Conservation (phyloP, 2,888 invertebrate species). For the Selenia dentaria region DNA sequence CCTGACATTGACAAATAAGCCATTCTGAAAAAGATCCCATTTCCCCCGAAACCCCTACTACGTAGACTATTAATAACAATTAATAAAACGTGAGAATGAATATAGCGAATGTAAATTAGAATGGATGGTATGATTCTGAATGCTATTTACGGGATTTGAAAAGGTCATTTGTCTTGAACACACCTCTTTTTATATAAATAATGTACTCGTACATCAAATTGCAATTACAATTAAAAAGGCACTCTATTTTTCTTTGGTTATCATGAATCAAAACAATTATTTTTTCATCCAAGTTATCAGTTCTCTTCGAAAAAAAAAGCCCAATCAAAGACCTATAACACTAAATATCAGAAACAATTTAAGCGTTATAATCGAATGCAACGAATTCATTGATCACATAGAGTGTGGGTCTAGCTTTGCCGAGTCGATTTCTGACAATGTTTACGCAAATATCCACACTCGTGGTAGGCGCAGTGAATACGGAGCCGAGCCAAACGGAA, state of each 20-base stretch:
- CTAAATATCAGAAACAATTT: background rate
- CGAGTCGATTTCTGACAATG: conserved; percentile 37
- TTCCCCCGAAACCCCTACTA: conserved; percentile 63
- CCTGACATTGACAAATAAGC: conserved; percentile 77
- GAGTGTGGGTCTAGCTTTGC: conserved; percentile 21
- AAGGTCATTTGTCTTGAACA: too few relatives aligned
- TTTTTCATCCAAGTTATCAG: too few relatives aligned
- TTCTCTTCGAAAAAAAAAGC: too few relatives aligned
- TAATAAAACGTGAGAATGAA: conserved; percentile 34
- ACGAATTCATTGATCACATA: conserved; percentile 12
- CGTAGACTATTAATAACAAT: conserved; percentile 51
- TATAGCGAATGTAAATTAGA: conserved; percentile 37
- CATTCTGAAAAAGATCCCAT: conserved; percentile 71
- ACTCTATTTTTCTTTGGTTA: too few relatives aligned
- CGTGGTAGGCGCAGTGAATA: conserved; percentile 66
- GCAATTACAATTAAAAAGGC: background rate
- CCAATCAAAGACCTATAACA: background rate
- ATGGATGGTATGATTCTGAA: conserved; percentile 25
- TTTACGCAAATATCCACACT: conserved; percentile 43
- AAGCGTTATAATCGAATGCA: conserved; percentile 7
- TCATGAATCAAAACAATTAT: too few relatives aligned
- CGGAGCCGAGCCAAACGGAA: conserved; percentile 66
- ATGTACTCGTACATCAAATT: background rate
- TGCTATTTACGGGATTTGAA: conserved; percentile 6
- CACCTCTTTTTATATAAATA: background rate